Base-by-base conservation (phyloP, 2,113 vertebrate species). In the Eolophus roseicapilla region DNA sequence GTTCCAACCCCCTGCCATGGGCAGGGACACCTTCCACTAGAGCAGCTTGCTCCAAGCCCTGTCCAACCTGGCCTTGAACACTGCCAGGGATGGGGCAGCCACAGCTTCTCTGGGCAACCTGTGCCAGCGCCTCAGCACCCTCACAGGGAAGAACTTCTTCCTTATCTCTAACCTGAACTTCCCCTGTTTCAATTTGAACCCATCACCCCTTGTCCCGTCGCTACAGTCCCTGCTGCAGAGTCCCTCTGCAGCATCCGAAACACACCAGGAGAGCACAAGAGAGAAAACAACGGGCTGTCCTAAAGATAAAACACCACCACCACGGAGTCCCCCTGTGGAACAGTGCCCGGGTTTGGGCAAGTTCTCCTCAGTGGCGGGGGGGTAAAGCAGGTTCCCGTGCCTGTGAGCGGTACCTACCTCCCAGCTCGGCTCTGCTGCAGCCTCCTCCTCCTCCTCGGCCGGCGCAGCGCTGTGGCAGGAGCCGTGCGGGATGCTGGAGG, bases 391-490 rank as follows among this genome's bases (percentile, higher is more conserved):
- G 82, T 81, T 53, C 10, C 65, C 33, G 24, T 8, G 8, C 71
- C 55, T 59, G 27, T 1, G 1, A 63, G 59, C 39, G 31, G 27
- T 82, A 93, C 96, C 47, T 92, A 92, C 96, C 96, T 93, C 52
- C 24, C 33, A 43, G 44, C 23, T 55, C 7, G 0, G 24, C 24
- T 78, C 59, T 81, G 76, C 69, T 64, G 75, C 81, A 71, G 73
- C 3, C 39, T 83, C 68, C 33, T 90, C n/a, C 79, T 93, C 67
- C 80, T 95, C 85, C 70, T 69, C 2, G 0, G 24, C 35, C 0
- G 1, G 43, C 8, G 1, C 0, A 3, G 4, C 0, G 0, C 53
- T 82, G 37, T 28, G 57, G 47, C 50, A 50, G 73, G 91, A 88
- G 47, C 39, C 0, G 19, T 43, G 75, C 41, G 33, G 82, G 86